These are phyloP conservation scores for Spatula clypeata DNA, from an alignment of 2,797 vertebrate species.

Conservation along the genomic window DNA sequence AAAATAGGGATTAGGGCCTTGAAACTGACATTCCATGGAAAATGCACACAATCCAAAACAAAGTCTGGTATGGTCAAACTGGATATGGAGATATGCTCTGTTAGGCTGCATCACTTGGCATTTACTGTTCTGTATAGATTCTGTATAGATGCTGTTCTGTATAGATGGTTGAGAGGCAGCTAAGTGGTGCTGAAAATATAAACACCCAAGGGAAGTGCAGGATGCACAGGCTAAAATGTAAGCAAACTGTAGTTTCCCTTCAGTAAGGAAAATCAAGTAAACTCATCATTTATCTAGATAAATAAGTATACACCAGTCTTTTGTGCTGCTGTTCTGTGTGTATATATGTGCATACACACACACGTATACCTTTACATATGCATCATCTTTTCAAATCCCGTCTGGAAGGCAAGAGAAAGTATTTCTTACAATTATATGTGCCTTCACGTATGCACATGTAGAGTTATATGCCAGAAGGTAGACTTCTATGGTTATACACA, in stretches of 20 bases:
- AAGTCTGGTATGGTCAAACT: background rate
- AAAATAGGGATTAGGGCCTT: background rate
- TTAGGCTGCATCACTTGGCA: background rate
- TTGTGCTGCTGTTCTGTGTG: background rate
- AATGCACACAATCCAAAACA: background rate
- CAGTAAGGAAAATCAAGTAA: background rate
- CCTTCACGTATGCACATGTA: background rate
- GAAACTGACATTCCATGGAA: background rate
- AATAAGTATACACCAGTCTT: background rate
- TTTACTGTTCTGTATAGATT: background rate
- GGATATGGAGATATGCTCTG: background rate
- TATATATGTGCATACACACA: background rate
- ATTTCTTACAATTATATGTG: background rate
- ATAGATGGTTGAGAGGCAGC: background rate
- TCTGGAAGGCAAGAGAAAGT: background rate
- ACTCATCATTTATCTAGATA: background rate
- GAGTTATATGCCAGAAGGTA: background rate
- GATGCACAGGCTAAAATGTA: background rate
- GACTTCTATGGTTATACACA: background rate
- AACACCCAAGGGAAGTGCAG: background rate
- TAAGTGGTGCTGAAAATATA: background rate
- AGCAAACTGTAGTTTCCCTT: background rate
- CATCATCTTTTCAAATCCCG: background rate
- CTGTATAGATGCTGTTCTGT: background rate
- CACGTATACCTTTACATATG: rapidly evolving